Percentiles rank a stretch among this genome's conserved stretches.
phyloP scores from a whole-genome alignment of 1,140 invertebrate genomes.

The Ectropis grisescens region DNA sequence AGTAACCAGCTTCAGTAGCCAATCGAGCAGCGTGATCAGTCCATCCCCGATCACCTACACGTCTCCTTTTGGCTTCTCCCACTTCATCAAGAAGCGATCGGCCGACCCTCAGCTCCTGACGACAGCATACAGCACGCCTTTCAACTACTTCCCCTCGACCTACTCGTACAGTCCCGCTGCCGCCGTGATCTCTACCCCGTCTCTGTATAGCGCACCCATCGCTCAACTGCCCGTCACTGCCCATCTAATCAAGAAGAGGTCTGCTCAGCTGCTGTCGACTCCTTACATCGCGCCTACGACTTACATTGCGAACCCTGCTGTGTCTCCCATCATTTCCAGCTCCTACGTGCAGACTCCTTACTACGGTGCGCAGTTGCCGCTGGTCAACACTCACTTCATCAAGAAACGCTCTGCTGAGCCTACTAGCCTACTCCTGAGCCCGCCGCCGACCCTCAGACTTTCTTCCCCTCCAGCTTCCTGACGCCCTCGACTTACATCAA shows the following conservation, averaged over 20 bases:
- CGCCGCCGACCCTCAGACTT: no score
- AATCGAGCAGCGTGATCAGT: neutral
- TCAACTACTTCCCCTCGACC: no score
- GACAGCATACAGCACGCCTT: no score
- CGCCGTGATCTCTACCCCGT: no score
- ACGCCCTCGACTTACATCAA: neutral
- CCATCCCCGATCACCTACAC: neutral
- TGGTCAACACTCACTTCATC: neutral
- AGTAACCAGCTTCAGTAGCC: neutral
- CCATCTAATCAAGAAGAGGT: constrained; percentile 28
- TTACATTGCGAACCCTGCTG: constrained; percentile 8
- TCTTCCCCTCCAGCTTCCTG: neutral
- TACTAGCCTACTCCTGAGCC: no score
- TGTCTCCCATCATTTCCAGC: no score
- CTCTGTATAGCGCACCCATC: no score
- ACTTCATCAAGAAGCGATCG: constrained; percentile 1
- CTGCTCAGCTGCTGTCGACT: constrained; percentile 9
- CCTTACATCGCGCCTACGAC: constrained; percentile 19
- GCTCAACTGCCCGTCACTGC: constrained; percentile 8
- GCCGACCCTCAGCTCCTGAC: neutral
- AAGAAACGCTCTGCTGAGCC: neutral
- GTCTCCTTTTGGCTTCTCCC: neutral
- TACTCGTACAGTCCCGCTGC: no score
- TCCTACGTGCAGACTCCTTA: no score
- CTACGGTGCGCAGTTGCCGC: no score